Evolutionary conservation across 2,113 vertebrate genomes (phyloP).

Genomic region (Gnathonemus echidnorhynchus): DNA sequence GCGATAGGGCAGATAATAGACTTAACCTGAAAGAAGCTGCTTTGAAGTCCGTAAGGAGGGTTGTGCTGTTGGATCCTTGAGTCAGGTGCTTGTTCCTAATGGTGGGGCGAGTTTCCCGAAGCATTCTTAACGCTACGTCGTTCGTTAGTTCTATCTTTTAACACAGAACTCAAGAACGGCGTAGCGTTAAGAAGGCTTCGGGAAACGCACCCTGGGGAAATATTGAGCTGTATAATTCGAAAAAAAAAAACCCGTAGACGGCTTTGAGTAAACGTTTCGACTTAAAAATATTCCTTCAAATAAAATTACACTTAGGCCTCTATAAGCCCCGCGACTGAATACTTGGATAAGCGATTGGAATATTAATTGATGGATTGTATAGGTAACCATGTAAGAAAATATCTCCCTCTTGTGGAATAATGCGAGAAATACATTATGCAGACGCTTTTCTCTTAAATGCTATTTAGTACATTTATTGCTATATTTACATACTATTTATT

Average conservation of each 20-base stretch:
- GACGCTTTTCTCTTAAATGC: neutral
- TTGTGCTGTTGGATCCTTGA: neutral
- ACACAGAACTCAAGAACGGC: no score
- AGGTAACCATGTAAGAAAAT: neutral
- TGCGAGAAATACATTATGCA: neutral
- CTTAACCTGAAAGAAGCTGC: neutral
- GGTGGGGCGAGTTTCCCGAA: no score
- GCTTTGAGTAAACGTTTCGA: neutral
- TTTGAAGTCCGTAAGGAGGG: neutral
- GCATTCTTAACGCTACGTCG: no score
- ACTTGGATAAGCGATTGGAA: neutral
- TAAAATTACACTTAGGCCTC: neutral
- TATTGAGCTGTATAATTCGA: neutral
- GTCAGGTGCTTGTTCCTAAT: neutral
- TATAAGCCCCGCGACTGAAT: neutral
- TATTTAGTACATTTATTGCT: neutral
- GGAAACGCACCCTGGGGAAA: neutral
- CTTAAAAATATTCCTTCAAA: neutral
- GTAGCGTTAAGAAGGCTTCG: no score
- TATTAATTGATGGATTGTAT: neutral
- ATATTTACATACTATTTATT: neutral
- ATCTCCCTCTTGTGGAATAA: slow-evolving; percentile 8
- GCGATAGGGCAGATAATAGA: neutral
- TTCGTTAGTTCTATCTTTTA: no score
- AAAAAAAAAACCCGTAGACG: neutral